These are phyloP conservation scores for Pelusios castaneus DNA, from an alignment of 2,113 vertebrate species.

Conservation along the genomic window DNA sequence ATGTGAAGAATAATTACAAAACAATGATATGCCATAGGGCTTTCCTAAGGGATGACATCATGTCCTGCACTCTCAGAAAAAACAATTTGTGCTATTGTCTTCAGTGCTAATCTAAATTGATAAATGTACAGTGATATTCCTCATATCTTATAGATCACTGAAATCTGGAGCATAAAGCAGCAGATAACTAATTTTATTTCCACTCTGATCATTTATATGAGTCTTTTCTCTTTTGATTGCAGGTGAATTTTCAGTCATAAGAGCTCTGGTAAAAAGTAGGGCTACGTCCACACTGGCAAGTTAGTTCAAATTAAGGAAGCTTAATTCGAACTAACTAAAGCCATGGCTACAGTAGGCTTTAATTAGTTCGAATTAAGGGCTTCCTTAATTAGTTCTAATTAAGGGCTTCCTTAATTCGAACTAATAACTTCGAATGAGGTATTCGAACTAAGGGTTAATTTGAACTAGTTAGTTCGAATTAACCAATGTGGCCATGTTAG, in stretches of 20 bases:
- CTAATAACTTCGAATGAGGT: too few relatives aligned
- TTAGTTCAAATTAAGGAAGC: too few relatives aligned
- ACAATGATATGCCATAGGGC: neutral
- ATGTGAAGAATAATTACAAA: slow-evolving; percentile 17
- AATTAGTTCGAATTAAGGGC: too few relatives aligned
- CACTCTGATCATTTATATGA: neutral
- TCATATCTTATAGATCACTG: neutral
- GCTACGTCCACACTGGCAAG: too few relatives aligned
- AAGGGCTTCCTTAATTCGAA: too few relatives aligned
- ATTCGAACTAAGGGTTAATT: too few relatives aligned
- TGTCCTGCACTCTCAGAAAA: neutral
- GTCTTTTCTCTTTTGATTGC: neutral
- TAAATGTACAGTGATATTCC: neutral
- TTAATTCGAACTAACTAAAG: too few relatives aligned
- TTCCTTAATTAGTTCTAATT: too few relatives aligned
- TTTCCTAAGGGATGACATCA: slow-evolving; percentile 4
- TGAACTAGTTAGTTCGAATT: too few relatives aligned
- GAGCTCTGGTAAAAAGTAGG: neutral
- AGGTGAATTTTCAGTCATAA: neutral
- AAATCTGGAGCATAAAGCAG: neutral
- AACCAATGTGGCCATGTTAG: too few relatives aligned
- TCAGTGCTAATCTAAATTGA: neutral
- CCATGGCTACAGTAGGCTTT: too few relatives aligned
- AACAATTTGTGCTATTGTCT: neutral
- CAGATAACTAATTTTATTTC: neutral